Evolutionary conservation across 2,113 vertebrate species (phyloP), one percentile per base, ranked within the genome.

Genomic region (Eublepharis macularius): DNA sequence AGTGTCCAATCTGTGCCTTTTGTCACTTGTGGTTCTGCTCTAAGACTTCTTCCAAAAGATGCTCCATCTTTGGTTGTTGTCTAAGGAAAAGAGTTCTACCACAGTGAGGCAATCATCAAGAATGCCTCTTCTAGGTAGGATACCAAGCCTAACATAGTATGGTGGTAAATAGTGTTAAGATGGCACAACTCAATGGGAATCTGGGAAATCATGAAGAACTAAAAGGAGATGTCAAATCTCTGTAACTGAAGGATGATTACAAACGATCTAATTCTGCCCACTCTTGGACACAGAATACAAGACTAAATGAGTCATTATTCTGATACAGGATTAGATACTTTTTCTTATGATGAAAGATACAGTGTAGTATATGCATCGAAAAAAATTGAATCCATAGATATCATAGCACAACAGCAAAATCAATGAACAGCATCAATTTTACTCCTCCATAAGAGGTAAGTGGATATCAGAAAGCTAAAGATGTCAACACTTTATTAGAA

Each of bases 401-500:
- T 83, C 4, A 39, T 2, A n/a, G 79, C 6, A 19, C 68, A 74
- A 1, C 6, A 84, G 65, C 69, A 32, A 47, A 3, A 26, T 89
- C 12, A 32, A 69, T 84, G 57, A 39, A 77, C 70, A 26, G 79
- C 12, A 70, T 81, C 83, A 36, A 43, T 75, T 76, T 32, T 85
- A 17, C 21, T 57, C 54, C 51, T 32, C 12, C 29, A n/a, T 24
- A 13, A 39, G 45, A 84, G 49, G 26, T 26, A 88, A 63, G 39
- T 73, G 57, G 0, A 9, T 49, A 14, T 57, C 47, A 19, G 54
- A 86, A 86, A 54, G 17, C 51, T 29, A 80, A 54, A 88, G 24
- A 86, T 85, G 60, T 41, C 69, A 82, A 36, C 51, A 83, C 12
- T 11, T 82, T 82, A 82, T 73, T 73, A 57, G 47, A 73, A 73